Evolutionary conservation across 1,140 invertebrate genomes (phyloP).

Genomic region (Sycophaga agraensis): DNA sequence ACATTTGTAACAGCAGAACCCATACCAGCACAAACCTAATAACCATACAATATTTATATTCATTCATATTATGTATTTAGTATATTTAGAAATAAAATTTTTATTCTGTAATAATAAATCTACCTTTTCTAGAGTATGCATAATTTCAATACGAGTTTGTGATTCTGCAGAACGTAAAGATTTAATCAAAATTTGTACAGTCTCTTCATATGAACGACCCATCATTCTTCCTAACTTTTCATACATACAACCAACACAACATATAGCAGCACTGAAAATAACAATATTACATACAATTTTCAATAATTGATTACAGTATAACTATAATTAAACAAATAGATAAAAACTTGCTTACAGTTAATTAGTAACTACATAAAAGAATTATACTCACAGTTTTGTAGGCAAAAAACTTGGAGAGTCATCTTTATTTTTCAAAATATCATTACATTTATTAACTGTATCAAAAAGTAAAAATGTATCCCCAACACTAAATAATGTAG

Average conservation of each 20-base stretch:
- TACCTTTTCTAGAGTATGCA: conserved; percentile 92
- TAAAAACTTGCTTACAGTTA: no score
- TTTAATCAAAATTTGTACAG: conserved; percentile 88
- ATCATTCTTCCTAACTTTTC: conserved; percentile 97
- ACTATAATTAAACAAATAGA: background rate
- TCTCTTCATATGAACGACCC: conserved; percentile 97
- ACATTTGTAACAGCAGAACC: conserved; percentile 82
- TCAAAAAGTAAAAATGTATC: conserved; percentile 97
- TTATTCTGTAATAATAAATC: conserved; percentile 22
- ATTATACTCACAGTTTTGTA: conserved; percentile 83
- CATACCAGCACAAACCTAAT: conserved; percentile 78
- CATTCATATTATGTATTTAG: background rate
- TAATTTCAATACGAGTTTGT: conserved; percentile 93
- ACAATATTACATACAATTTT: background rate
- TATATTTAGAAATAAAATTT: no score
- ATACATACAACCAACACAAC: conserved; percentile 95
- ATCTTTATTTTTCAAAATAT: conserved; percentile 95
- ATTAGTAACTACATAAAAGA: no score
- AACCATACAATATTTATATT: conserved; percentile 3
- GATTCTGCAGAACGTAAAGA: conserved; percentile 94
- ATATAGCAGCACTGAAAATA: conserved; percentile 85
- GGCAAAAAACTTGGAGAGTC: conserved; percentile 93
- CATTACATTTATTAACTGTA: conserved; percentile 97
- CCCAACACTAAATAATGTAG: conserved; percentile 94
- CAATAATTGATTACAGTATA: no score